Evolutionary conservation across 2,888 invertebrate genomes (phyloP).

Genomic region (Bellardia bayeri): DNA sequence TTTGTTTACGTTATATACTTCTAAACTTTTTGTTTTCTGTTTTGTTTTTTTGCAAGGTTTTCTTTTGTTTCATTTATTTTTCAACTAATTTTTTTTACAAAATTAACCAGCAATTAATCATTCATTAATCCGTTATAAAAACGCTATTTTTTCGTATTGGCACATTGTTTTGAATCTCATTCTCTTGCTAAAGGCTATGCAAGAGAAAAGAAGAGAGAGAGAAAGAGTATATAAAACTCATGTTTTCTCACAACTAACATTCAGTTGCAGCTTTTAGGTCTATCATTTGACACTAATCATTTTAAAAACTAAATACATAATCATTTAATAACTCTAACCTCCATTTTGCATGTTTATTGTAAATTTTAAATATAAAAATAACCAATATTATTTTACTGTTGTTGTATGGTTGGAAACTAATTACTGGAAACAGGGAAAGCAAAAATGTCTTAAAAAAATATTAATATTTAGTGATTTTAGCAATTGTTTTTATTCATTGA

Average conservation of each 20-base stretch:
- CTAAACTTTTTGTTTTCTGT: constrained; percentile 20
- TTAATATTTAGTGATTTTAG: not conserved
- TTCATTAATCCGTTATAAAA: constrained; percentile 37
- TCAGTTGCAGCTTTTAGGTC: constrained; percentile 3
- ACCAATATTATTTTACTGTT: not conserved
- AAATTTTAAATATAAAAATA: not conserved
- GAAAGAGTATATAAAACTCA: not conserved
- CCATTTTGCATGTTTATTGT: constrained; percentile 50
- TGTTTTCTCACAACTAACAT: constrained; percentile 43
- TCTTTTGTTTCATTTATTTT: constrained; percentile 10
- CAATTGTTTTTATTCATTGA: too few relatives aligned
- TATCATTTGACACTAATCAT: constrained; percentile 66
- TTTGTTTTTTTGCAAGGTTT: constrained; percentile 9
- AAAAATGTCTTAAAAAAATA: not conserved
- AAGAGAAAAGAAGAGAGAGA: not conserved
- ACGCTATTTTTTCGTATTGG: constrained; percentile 12
- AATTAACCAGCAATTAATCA: constrained; percentile 67
- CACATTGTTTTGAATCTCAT: constrained; percentile 27
- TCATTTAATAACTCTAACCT: constrained; percentile 21
- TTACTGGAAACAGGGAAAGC: not conserved
- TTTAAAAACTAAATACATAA: constrained; percentile 36
- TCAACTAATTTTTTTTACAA: constrained; percentile 25
- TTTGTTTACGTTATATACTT: constrained; percentile 4
- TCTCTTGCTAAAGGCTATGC: not conserved
- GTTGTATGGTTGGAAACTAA: not conserved